These are phyloP conservation scores for Venustoraphidia nigricollis DNA, from an alignment of 2,888 invertebrate genomes.

Conservation along the genomic window DNA sequence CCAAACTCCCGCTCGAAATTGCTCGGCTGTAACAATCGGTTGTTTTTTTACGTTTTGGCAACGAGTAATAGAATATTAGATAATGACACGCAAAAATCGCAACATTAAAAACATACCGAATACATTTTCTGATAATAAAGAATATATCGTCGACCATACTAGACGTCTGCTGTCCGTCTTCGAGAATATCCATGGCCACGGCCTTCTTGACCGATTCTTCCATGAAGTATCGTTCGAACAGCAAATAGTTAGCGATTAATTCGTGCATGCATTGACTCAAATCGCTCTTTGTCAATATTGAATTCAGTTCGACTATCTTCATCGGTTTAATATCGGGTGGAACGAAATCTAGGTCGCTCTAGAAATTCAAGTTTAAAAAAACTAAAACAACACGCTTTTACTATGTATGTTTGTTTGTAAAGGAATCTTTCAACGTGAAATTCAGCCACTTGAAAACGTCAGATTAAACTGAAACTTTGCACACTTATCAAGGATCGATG, in stretches of 20 bases:
- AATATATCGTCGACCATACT: conserved; percentile 97
- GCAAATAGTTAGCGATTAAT: conserved; percentile 72
- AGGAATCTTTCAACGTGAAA: no score
- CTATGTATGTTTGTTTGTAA: no score
- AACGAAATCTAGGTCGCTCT: conserved; percentile 49
- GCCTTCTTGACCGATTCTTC: conserved; percentile 91
- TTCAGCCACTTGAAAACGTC: no score
- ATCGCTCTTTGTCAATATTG: conserved; percentile 53
- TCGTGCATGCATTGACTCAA: conserved; percentile 67
- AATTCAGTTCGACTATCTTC: conserved; percentile 38
- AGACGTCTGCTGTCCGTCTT: conserved; percentile 60
- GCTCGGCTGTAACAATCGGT: conserved; percentile 46
- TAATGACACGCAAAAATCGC: background rate
- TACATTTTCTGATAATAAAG: conserved; percentile 90
- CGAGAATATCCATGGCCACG: conserved; percentile 58
- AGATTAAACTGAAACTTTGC: no score
- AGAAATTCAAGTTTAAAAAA: no score
- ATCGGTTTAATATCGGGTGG: conserved; percentile 31
- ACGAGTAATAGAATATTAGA: conserved; percentile 11
- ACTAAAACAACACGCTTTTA: no score
- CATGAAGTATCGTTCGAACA: conserved; percentile 88
- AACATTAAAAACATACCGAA: conserved; percentile 41
- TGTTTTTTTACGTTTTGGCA: no score
- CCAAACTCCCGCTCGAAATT: conserved; percentile 80
- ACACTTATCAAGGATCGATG: no score